Percentiles rank a stretch among this genome's conserved stretches.
Evolutionary conservation across 2,113 vertebrate species (phyloP).

Genomic region (Elaphurus davidianus): DNA sequence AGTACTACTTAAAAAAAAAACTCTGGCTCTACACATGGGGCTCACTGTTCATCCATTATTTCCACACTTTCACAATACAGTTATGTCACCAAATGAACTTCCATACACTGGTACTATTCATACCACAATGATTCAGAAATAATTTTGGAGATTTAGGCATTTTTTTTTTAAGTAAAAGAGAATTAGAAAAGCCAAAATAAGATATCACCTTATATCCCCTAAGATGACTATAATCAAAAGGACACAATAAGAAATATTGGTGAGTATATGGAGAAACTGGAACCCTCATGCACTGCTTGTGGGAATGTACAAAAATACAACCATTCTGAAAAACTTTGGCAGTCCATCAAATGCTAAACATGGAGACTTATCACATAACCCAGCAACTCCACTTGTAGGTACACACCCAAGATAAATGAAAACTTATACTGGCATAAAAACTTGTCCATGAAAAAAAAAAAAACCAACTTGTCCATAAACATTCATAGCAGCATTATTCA

Average conservation of each 20-base stretch:
- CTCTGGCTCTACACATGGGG: background rate
- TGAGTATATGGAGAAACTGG: background rate
- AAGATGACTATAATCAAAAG: background rate
- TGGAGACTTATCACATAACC: background rate
- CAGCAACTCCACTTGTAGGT: background rate
- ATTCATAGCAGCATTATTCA: background rate
- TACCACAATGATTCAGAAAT: background rate
- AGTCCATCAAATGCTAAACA: background rate
- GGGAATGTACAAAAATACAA: background rate
- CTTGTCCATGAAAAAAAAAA: background rate
- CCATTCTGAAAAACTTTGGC: background rate
- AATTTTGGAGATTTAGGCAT: background rate
- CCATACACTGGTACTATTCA: background rate
- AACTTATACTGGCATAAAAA: background rate
- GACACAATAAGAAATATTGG: background rate
- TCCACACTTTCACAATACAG: background rate
- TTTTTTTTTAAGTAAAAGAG: background rate
- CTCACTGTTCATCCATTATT: background rate
- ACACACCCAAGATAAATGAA: background rate
- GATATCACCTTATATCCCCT: background rate
- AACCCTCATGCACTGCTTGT: background rate
- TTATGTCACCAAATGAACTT: constrained; percentile 5
- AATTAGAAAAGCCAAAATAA: background rate
- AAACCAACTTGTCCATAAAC: background rate
- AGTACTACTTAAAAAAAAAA: background rate